Evolutionary conservation across 2,888 invertebrate genomes (phyloP), one percentile per base, ranked within the genome.

Genomic region (Tinea pellionella): DNA sequence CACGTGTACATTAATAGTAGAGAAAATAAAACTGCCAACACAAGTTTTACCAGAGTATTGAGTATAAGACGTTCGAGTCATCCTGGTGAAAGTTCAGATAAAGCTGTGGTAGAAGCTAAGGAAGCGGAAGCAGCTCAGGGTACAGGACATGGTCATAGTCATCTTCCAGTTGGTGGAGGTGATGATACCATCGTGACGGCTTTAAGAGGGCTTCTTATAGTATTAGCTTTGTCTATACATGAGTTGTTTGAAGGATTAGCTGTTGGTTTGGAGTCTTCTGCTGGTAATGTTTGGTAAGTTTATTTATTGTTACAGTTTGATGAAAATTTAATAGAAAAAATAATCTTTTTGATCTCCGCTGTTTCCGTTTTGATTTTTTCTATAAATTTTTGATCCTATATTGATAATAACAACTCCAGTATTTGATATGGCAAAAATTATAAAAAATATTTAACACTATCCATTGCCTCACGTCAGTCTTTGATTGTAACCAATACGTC

Each of bases 161-260:
- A 88, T 61, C 60, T 81, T 15, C 67, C 75, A 47, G 53, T 70
- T 3, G 62, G 68, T 3, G n/a, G 59, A 0, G 67, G 71, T 1
- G 80, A 81, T 12, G 81, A 81, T 47, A 78, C 80, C 0, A 77
- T 89, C 4, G 87, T 89, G 58, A 85, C 84, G 0, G 81, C 88
- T 9, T 70, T 94, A 60, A 87, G 93, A 66, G 95, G 93, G 0
- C 80, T 96, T 29, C 81, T 96, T 32, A 92, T 96, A 42, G 94
- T 96, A 0, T 75, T 95, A 61, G 96, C 96, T 0, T 74, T 87
- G 59, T 87, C 86, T 0, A 90, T 96, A 43, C 96, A 96, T 69
- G 95, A 96, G 71, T 83, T 95, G 11, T 95, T 96, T 70, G 96
- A 96, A 82, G 96, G 95, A 0, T 83, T 95, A 47, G 93, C 95